Base-by-base conservation (phyloP, 2,113 vertebrate genomes). In the Spea bombifrons region DNA sequence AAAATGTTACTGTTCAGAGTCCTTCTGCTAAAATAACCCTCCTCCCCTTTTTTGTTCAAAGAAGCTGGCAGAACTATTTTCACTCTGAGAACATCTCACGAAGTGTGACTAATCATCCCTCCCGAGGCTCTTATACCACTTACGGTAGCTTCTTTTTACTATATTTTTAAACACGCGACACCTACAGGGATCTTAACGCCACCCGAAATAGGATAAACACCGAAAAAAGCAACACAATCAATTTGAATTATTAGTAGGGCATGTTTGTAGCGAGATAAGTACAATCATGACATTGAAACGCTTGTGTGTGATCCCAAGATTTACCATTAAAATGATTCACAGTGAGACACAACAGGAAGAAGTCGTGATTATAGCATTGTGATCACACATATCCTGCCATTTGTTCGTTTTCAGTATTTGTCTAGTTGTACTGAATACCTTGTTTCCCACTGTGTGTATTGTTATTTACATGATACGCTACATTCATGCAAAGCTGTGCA, bases 71-170 rank as follows among this genome's bases (percentile, higher is more conserved):
- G 44, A 3, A 64, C 48, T 1, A 12, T 7, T 9, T 48, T 16
- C 59, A 52, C 75, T 75, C 75, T 13, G 16, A 10, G 76, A 67
- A 71, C 47, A 5, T 3, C 83, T 85, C 3, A 52, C 59, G 0
- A 16, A n/a, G 8, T 73, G 71, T 8, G 47, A 82, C 79, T 70
- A 1, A 75, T 69, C 84, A 16, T 66, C 77, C 65, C 81, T 59
- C 70, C 5, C 67, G 4, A 64, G 80, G 65, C 73, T 84, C 76
- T 45, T 82, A 77, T 81, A 75, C 71, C 83, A 67, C 68, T 78
- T 69, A 74, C 46, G 76, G 67, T 50, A 70, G 12, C 67, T 70
- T 49, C 7, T 70, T 50, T 30, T 50, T 70, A 71, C 73, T 17
- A 17, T 64, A 49, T 15, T 10, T 70, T 49, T 70, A 70, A 70